Evolutionary conservation across 2,113 vertebrate species (phyloP), one percentile per base, ranked within the genome.

Genomic region (Sarotherodon lohbergeri): DNA sequence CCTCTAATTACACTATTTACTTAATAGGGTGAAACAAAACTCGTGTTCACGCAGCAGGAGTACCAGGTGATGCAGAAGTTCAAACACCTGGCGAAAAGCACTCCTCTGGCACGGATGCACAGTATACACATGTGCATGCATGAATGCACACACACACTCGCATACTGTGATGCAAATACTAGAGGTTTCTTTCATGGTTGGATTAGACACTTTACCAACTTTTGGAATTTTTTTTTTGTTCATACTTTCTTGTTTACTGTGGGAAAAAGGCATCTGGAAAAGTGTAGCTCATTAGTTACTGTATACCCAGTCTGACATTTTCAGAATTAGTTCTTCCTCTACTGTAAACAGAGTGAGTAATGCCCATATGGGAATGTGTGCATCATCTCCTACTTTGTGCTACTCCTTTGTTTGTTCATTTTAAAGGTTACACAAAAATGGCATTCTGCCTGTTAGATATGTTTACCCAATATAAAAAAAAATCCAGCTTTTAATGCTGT

Each of bases 1-100:
- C 93, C 94, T 96, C 94, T 96, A 96, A 97, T 97, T 96, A 96
- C 92, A 91, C 95, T 95, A 93, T 96, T 96, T 95, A 96, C 95
- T 96, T 96, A 96, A 95, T 95, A 94, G 92, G 93, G 93, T 95
- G 92, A 95, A 96, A 95, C 95, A 95, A 95, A 95, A 95, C 86
- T 88, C 50, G 29, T 93, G 90, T 95, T 95, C 94, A 92, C 92
- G 86, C 95, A 94, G 95, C 95, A 85, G 93, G 94, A 94, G 91
- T 86, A 91, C 90, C 94, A 95, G 95, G 94, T 96, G 94, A 96
- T 86, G 88, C 92, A 94, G 91, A 86, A 92, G 93, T 95, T 96
- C 86, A 96, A 94, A 95, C 94, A 96, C 94, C 94, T 96, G 93
- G 93, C 85, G 41, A 86, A 91, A 86, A 90, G 83, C 73, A 24